Conservation (phyloP, 2,888 invertebrate genomes). For the Campoplex nolae region DNA sequence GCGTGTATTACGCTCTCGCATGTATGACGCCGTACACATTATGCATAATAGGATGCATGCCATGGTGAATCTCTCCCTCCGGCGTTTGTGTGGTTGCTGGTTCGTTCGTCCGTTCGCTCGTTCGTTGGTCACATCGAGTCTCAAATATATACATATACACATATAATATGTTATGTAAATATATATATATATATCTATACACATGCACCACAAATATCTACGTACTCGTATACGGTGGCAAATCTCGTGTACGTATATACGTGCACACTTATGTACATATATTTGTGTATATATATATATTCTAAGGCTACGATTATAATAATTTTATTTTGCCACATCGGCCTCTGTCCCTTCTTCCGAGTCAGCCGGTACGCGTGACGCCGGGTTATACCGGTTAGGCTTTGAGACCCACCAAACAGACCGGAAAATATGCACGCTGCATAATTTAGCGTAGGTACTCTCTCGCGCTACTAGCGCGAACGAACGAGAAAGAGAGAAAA, state of each 20-base stretch:
- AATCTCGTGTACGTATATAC: not conserved
- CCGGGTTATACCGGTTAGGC: slow-evolving; percentile 79
- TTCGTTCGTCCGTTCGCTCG: slow-evolving; percentile 63
- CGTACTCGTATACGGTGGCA: not conserved
- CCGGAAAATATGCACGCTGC: slow-evolving; percentile 84
- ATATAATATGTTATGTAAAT: slow-evolving; percentile 10
- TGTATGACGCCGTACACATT: slow-evolving; percentile 52
- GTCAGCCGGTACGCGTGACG: slow-evolving; percentile 77
- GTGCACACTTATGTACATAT: slow-evolving; percentile 26
- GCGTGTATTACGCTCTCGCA: slow-evolving; percentile 63
- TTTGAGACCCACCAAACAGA: slow-evolving; percentile 83
- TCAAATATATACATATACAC: slow-evolving; percentile 30
- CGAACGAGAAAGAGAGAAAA: slow-evolving; percentile 46
- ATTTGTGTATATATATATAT: slow-evolving; percentile 65
- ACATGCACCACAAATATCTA: not conserved
- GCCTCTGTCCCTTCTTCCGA: slow-evolving; percentile 74
- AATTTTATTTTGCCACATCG: slow-evolving; percentile 73
- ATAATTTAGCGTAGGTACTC: slow-evolving; percentile 81
- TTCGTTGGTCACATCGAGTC: slow-evolving; percentile 55
- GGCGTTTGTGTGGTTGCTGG: slow-evolving; percentile 59
- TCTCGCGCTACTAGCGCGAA: slow-evolving; percentile 67
- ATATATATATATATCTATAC: not conserved
- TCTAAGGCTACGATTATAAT: slow-evolving; percentile 72
- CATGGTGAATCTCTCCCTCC: slow-evolving; percentile 64
- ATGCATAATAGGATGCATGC: slow-evolving; percentile 63